Base-by-base conservation (phyloP, 2,888 invertebrate genomes). In the Cheilosia vulpina region DNA sequence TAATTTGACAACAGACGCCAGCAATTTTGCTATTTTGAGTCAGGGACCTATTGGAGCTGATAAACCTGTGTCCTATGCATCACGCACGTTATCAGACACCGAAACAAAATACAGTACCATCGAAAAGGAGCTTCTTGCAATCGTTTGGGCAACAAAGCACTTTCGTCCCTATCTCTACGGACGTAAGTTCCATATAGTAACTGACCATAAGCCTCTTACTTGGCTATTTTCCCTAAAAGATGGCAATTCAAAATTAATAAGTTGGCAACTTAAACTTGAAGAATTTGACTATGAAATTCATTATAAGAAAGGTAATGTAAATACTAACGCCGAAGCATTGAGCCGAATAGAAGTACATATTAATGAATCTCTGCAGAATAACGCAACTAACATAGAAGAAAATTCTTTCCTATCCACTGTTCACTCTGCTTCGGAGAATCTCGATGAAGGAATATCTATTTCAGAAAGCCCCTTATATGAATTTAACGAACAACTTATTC, bases 241-340 rank as follows among this genome's bases (percentile, higher is more conserved):
- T 87, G 87, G 87, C 21, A 80, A 60, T 24, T 88, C 19, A 0
- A 72, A 66, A n/a, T 9, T 57, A 17, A 47, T 47, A 83, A 55
- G 80, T 13, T 87, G 83, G 87, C 52, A 78, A 55, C 31, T 88
- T 9, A 43, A 75, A 58, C 38, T 89, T 27, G 68, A 88, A 24
- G 53, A 85, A 88, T 43, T 75, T 50, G 87, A 87, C 50, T 88
- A 87, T 52, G 71, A 83, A 19, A 82, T 88, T 6, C 19, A 69
- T 3, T 88, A 88, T 24, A 88, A 88, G 38, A 80, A 82, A 27
- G 88, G 89, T 6, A 76, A 19, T 6, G 15, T n/a, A 41, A 87
- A 88, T 34, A 55, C 83, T 1, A 87, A 88, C 38, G 89, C 87
- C 0, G 88, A 89, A 34, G 83, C 79, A 11, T 53, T 88, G 13